phyloP scores from a whole-genome alignment of 2,113 vertebrate genomes.

The Mobula birostris region DNA sequence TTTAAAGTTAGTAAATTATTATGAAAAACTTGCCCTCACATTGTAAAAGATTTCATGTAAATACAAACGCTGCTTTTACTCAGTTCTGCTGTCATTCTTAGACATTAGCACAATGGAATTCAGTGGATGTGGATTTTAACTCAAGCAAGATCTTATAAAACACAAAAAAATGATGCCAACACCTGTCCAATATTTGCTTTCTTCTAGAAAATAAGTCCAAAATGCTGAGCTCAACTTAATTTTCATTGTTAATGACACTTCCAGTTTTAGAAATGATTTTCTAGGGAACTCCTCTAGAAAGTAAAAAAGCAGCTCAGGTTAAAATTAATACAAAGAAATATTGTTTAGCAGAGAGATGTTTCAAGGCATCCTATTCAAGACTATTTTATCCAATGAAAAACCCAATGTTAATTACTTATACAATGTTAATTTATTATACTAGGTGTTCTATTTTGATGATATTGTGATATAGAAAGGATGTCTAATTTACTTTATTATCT shows the following conservation, averaged over 20 bases:
- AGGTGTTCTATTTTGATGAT: neutral
- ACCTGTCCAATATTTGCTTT: neutral
- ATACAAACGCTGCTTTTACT: neutral
- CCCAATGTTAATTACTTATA: neutral
- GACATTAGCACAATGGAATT: neutral
- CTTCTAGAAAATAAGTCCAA: neutral
- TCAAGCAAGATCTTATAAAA: neutral
- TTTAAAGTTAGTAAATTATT: neutral
- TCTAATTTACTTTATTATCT: neutral
- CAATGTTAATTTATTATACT: neutral
- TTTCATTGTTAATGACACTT: neutral
- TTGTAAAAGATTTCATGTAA: neutral
- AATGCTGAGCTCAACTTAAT: neutral
- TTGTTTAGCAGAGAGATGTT: neutral
- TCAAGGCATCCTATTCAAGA: neutral
- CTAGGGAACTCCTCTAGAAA: too few relatives aligned
- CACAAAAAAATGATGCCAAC: neutral
- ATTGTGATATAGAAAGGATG: neutral
- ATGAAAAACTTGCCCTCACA: neutral
- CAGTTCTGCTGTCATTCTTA: neutral
- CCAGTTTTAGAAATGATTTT: neutral
- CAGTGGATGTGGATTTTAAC: neutral
- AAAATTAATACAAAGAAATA: too few relatives aligned
- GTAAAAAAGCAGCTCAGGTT: too few relatives aligned
- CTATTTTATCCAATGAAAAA: neutral